Conservation (phyloP, 2,113 vertebrate species). For the Probosciger aterrimus region DNA sequence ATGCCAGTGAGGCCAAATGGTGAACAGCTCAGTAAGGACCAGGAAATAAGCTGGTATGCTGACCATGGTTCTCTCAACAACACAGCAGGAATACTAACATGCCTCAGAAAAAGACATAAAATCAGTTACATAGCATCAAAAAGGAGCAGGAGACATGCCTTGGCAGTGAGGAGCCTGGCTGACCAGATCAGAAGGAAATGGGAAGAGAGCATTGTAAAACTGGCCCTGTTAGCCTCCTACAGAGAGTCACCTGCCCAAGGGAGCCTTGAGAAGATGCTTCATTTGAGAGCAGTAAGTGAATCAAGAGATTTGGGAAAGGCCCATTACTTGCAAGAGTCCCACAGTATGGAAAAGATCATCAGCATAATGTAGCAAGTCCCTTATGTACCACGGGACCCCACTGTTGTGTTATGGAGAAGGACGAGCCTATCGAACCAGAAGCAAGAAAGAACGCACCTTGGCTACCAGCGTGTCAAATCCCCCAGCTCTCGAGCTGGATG, state of each 20-base stretch:
- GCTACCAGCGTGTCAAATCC: rapidly evolving
- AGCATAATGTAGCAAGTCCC: neutral
- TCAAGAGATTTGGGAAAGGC: neutral
- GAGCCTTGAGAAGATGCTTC: neutral
- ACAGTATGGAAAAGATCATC: neutral
- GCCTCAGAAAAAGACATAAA: neutral
- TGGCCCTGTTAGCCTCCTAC: neutral
- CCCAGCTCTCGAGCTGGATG: neutral
- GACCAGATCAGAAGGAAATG: neutral
- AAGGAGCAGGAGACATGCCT: neutral
- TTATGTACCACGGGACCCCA: neutral
- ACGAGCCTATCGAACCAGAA: rapidly evolving
- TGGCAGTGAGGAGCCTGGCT: neutral
- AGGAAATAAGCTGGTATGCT: neutral
- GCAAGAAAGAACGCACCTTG: neutral
- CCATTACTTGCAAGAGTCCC: neutral
- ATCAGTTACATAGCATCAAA: neutral
- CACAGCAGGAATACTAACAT: rapidly evolving
- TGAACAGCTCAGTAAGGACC: neutral
- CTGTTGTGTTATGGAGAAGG: neutral
- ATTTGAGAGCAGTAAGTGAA: neutral
- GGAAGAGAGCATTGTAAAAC: neutral
- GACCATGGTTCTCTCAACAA: neutral
- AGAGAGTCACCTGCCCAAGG: neutral
- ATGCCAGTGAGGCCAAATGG: rapidly evolving